These are phyloP conservation scores for Peromyscus maniculatus DNA, from an alignment of 2,113 vertebrate species.

Conservation along the genomic window DNA sequence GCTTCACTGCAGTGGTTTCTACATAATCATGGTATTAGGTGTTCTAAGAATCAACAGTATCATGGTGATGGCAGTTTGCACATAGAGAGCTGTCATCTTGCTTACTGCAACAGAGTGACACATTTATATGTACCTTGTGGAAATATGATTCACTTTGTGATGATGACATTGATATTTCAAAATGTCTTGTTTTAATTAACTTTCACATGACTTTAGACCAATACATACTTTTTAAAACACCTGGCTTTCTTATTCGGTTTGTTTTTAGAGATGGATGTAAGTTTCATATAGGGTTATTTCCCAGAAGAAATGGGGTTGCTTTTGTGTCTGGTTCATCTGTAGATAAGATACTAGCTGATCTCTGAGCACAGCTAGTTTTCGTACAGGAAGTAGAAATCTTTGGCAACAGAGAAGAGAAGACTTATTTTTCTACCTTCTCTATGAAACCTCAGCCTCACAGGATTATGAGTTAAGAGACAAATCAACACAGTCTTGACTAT, in stretches of 20 bases:
- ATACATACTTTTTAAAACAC: conserved; percentile 36
- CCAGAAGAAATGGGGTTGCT: background rate
- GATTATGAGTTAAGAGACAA: conserved; percentile 28
- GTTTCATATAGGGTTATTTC: background rate
- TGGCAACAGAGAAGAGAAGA: background rate
- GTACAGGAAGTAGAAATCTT: background rate
- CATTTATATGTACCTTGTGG: background rate
- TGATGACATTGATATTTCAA: conserved; percentile 5
- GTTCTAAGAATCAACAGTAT: background rate
- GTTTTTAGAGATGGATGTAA: background rate
- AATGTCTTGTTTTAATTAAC: conserved; percentile 54
- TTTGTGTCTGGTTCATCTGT: background rate
- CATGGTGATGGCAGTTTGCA: background rate
- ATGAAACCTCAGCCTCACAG: background rate
- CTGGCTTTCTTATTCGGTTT: background rate
- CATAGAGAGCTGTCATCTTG: background rate
- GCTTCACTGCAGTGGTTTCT: background rate
- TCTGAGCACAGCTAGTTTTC: background rate
- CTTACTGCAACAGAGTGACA: background rate
- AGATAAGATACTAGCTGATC: background rate
- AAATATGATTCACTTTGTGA: conserved; percentile 34
- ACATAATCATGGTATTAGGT: background rate
- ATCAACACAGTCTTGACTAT: background rate
- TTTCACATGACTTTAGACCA: background rate
- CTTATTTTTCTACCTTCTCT: background rate